Evolutionary conservation across 1,140 invertebrate genomes (phyloP).

Genomic region (Sipha flava): DNA sequence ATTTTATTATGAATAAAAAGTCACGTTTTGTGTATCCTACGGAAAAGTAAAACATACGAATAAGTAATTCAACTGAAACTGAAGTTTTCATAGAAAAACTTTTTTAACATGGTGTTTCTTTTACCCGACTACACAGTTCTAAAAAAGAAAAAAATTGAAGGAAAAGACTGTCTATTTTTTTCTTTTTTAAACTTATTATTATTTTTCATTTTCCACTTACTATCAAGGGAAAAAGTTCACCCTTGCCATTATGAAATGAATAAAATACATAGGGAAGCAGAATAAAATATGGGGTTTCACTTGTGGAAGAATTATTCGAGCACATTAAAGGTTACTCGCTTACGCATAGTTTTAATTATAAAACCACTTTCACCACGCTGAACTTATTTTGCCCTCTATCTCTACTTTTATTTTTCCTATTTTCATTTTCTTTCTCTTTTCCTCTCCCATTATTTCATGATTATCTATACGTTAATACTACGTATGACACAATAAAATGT

Average conservation of each 20-base stretch:
- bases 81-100: slow-evolving; percentile 14
- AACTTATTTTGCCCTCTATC: background rate
- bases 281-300: slow-evolving; percentile 6
- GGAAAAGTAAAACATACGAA: slow-evolving; percentile 15
- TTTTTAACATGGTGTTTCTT: background rate
- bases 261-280: slow-evolving; percentile 14
- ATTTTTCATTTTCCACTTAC: slow-evolving; percentile 15
- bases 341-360: slow-evolving; percentile 31
- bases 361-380: slow-evolving; percentile 10
- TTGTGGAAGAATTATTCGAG: slow-evolving; percentile 26
- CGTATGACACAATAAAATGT: no score
- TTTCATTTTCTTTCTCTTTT: background rate
- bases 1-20: slow-evolving; percentile 29
- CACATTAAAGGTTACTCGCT: slow-evolving; percentile 27
- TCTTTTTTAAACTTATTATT: slow-evolving; percentile 24
- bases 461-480: no score
- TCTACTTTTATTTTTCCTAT: background rate
- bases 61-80: background rate
- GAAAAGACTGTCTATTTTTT: background rate
- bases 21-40: slow-evolving; percentile 3
- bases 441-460: background rate
- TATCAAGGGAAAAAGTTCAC: background rate
- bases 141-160: background rate
- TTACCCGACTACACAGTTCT: background rate
- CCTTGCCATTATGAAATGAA: slow-evolving; percentile 5